A percentile compares a stretch with the other conserved stretches of the same genome.
Conservation (phyloP, 2,888 invertebrate genomes). For the Diplazon laetatorius region DNA sequence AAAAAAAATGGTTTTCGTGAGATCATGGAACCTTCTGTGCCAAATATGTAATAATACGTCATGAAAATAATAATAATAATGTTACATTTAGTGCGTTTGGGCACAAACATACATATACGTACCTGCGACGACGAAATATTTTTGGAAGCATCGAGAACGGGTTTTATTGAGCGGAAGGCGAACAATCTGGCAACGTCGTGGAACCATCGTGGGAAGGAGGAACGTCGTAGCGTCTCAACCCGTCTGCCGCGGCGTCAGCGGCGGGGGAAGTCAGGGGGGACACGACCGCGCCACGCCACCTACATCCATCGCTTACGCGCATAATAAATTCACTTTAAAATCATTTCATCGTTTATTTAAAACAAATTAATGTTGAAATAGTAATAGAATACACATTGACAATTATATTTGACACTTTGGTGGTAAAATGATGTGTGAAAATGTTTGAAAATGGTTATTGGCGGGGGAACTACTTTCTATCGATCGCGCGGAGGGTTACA, state of each 20-base stretch:
- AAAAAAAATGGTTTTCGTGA: too few species aligned
- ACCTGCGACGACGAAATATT: conserved; percentile 3
- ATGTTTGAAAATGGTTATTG: too few species aligned
- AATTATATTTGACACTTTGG: too few species aligned
- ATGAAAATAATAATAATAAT: too few species aligned
- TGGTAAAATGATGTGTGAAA: too few species aligned
- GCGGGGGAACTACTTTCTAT: conserved; percentile 72
- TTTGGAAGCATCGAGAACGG: conserved; percentile 31
- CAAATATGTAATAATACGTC: too few species aligned
- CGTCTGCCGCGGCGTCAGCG: conserved; percentile 8
- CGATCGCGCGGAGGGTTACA: conserved; percentile 72
- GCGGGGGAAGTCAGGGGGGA: too few species aligned
- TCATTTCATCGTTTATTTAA: not conserved
- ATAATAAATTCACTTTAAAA: conserved; percentile 22
- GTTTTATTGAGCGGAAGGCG: conserved; percentile 12
- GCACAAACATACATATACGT: too few species aligned
- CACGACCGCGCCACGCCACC: conserved; percentile 54
- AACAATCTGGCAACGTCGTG: conserved; percentile 65
- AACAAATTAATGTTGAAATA: too few species aligned
- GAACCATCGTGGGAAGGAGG: conserved; percentile 51
- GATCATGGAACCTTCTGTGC: too few species aligned
- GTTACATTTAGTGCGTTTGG: too few species aligned
- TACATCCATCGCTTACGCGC: conserved; percentile 48
- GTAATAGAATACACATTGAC: too few species aligned
- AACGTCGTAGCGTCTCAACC: conserved; percentile 62